Conservation (phyloP, 2,113 vertebrate species). For the Syngnathus typhle region DNA sequence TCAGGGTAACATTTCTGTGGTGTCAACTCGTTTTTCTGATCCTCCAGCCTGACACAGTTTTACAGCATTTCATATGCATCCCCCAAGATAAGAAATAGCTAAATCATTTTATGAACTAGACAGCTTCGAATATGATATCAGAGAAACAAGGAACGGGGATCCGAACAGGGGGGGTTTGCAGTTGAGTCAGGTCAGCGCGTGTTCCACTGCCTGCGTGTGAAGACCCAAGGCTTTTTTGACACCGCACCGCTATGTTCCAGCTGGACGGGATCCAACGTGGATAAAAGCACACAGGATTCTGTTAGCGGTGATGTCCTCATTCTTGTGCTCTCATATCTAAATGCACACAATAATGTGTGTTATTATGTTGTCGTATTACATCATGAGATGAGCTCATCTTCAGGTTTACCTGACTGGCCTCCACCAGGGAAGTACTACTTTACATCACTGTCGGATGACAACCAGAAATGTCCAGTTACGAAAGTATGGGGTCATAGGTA, state of each 20-base stretch:
- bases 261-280: slow-evolving; percentile 19
- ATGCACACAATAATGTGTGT: neutral
- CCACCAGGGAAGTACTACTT: neutral
- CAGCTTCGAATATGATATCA: slow-evolving; percentile 5
- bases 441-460: neutral
- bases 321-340: neutral
- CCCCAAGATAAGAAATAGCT: neutral
- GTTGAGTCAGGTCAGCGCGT: slow-evolving; percentile 16
- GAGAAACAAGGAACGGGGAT: neutral
- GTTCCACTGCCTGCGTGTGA: slow-evolving; percentile 16
- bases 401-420: neutral
- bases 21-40: too few species aligned
- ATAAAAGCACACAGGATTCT: slow-evolving; percentile 10
- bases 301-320: neutral
- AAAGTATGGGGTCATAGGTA: neutral
- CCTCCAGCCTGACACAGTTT: neutral
- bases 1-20: too few species aligned
- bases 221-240: slow-evolving; percentile 26
- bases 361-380: neutral
- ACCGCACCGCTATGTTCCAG: slow-evolving; percentile 29
- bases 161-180: neutral
- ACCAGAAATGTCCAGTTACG: neutral
- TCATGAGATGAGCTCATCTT: neutral
- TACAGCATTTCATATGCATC: neutral
- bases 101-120: neutral